Evolutionary conservation across 1,140 invertebrate genomes (phyloP), one percentile per base, ranked within the genome.

Genomic region (Nasonia giraulti): DNA sequence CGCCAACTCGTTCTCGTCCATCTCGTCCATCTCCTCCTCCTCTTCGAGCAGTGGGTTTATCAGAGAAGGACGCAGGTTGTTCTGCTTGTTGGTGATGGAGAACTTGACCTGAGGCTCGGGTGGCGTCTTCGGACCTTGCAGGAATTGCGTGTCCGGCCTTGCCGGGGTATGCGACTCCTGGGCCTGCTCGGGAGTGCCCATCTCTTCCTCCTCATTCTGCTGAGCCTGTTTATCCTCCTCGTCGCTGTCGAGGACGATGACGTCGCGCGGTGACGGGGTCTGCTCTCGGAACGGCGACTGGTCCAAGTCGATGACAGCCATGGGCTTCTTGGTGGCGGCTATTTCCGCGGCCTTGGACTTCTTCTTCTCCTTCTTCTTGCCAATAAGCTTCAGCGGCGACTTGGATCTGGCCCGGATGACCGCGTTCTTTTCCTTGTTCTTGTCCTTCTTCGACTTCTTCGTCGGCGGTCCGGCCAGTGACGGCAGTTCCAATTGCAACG

Each of bases 241-340:
- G 88, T 96, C 96, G 89, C 97, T 97, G 80, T 96, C 97, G 1
- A 97, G 92, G 37, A 97, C 95, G 89, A 97, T 97, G 0, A 97
- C 94, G 89, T 97, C 96, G 82, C 95, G 94, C 0, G 96, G 96
- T 23, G 96, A 96, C 1, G 96, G 96, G 8, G 95, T 96, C 81
- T 96, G 94, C 89, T 97, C 96, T 87, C 96, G 94, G 90, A 97
- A 97, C 0, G 96, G 96, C n/a, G 96, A 97, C 80, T 95, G 94
- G 88, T 97, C 97, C 76, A 98, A 92, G 92, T 98, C 97, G 80
- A 97, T 97, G 55, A 97, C 96, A 4, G 97, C 97, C 20, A 97
- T 96, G 2, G 97, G 96, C 91, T 96, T 96, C 68, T 94, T 93
- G 0, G 89, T 91, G 0, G 92, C 92, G 0, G 92, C 92, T 6